Base-by-base conservation (phyloP, 2,888 invertebrate species). In the Clistopyga incitator region DNA sequence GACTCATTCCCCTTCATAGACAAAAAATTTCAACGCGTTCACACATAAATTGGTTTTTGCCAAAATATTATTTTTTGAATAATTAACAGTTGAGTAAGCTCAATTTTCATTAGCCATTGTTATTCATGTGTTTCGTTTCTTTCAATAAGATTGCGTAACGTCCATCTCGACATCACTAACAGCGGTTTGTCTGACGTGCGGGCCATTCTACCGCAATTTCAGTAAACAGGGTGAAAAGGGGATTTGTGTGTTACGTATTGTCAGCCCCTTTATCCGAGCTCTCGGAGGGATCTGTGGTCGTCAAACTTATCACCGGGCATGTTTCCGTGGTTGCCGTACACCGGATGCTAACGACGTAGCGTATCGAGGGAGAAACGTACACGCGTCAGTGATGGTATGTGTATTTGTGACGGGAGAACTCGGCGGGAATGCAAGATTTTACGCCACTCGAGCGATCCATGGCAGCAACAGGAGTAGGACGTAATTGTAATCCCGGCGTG, bases 401-500 rank as follows among this genome's bases (percentile, higher is more conserved):
- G 52, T 29, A 64, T 25, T 75, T 38, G 56, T 15, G 68, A 70
- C 38, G 75, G 65, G 65, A 70, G 50, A 65, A 71, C 29, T 50
- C 67, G 3, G 68, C 61, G 42, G 42, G 67, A 77, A 81, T 65
- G 59, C 38, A 64, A 42, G 25, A 56, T 70, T 82, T 75, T 71
- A 70, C 68, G 23, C 61, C 67, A 56, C 54, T 68, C 67, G 47
- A 77, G 56, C 25, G 54, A 82, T 78, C 74, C 34, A n/a, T n/a
- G 11, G 23, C 34, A 20, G 50, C 68, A 67, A 34, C 65, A 15
- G 56, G 29, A 68, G 59, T 29, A 54, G 74, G 74, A 38, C 77
- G 72, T 80, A 81, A 71, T 81, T 79, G 82, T 83, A 76, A 82
- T 82, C 59, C 59, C 25, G 65, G 79, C 15, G 52, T 71, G 64